Conservation (phyloP, 2,113 vertebrate species). For the Ciconia stormi region DNA sequence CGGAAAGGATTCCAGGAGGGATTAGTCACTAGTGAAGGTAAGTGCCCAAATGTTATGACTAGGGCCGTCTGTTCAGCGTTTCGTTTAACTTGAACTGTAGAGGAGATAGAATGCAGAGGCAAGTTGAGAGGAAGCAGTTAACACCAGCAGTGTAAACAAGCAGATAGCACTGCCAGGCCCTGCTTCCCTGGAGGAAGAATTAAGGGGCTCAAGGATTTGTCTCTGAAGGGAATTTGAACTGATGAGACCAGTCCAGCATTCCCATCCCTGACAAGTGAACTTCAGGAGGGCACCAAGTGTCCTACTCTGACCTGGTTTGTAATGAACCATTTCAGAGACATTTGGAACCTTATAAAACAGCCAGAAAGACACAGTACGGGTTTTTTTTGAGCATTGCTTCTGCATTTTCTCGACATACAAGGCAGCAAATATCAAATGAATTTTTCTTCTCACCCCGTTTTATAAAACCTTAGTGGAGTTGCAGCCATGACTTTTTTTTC, state of each 20-base stretch:
- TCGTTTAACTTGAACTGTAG: slow-evolving; percentile 21
- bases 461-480: neutral
- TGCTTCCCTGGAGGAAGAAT: slow-evolving; percentile 51
- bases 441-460: neutral
- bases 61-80: slow-evolving; percentile 51
- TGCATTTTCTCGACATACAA: neutral
- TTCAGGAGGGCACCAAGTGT: neutral
- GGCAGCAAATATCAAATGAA: neutral
- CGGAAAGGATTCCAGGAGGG: slow-evolving; percentile 32
- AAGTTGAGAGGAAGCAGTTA: slow-evolving; percentile 60
- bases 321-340: neutral
- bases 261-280: neutral
- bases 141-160: slow-evolving; percentile 56
- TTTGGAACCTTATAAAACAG: neutral
- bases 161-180: slow-evolving; percentile 44
- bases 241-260: neutral
- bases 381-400: neutral
- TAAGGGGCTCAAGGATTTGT: slow-evolving; percentile 25
- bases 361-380: neutral
- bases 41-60: slow-evolving; percentile 45
- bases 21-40: slow-evolving; percentile 59
- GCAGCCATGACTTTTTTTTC: neutral
- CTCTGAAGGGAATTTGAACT: slow-evolving; percentile 31
- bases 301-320: neutral
- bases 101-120: slow-evolving; percentile 55